phyloP scores from a whole-genome alignment of 2,888 invertebrate species.

The Athalia circularis region DNA sequence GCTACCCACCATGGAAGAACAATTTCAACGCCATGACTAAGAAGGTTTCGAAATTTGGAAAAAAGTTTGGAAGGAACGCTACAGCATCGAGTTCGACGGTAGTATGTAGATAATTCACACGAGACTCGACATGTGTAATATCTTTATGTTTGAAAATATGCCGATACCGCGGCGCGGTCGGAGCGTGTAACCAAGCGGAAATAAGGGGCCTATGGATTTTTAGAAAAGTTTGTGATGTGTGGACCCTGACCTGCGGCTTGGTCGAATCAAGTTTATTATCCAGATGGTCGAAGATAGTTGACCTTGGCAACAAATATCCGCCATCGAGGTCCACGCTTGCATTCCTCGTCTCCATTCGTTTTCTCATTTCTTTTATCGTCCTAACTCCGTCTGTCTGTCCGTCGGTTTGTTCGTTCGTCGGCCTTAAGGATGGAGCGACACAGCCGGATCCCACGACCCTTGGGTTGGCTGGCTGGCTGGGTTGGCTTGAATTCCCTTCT shows the following conservation, averaged over 20 bases:
- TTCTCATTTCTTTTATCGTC: constrained; percentile 33
- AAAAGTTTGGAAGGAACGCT: too few relatives aligned
- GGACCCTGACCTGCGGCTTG: background rate
- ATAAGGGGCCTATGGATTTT: too few relatives aligned
- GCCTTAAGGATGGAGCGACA: constrained; percentile 21
- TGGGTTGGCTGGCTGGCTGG: constrained; percentile 31
- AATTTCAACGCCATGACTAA: background rate
- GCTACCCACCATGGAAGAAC: background rate
- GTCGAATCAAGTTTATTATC: background rate
- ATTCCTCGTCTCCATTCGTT: constrained; percentile 20
- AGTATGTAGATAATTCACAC: too few relatives aligned
- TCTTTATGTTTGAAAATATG: too few relatives aligned
- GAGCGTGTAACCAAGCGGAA: too few relatives aligned
- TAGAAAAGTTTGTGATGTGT: too few relatives aligned
- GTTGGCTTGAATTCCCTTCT: constrained; percentile 44
- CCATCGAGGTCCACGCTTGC: constrained; percentile 25
- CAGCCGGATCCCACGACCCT: constrained; percentile 48
- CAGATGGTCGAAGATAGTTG: constrained; percentile 6
- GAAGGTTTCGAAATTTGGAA: too few relatives aligned
- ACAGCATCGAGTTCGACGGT: too few relatives aligned
- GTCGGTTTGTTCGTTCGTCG: background rate
- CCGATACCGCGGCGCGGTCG: too few relatives aligned
- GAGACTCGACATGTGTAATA: too few relatives aligned
- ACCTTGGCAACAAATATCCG: constrained; percentile 22
- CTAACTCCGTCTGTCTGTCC: constrained; percentile 12